Evolutionary conservation across 2,113 vertebrate genomes (phyloP).

Genomic region (Mesoclemmys tuberculata): DNA sequence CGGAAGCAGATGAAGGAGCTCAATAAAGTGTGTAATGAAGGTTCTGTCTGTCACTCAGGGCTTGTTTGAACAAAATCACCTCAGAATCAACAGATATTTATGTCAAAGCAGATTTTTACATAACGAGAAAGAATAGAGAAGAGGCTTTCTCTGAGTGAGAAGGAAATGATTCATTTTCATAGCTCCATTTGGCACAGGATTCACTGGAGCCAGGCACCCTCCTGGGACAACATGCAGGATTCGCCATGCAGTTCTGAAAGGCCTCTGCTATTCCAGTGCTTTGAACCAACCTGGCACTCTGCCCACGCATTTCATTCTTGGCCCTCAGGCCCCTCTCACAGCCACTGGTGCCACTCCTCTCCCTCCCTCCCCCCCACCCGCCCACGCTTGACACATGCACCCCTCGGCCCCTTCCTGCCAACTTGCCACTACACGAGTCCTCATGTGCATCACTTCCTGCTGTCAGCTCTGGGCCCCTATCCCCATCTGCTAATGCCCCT

Average conservation of each 20-base stretch:
- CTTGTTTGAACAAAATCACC: not conserved
- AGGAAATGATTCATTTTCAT: not conserved
- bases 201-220: not conserved
- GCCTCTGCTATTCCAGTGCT: not conserved
- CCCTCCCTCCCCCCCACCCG: no score
- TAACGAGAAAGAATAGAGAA: not conserved
- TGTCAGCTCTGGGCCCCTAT: not conserved
- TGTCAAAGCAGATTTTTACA: fast-evolving
- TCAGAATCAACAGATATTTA: not conserved
- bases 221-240: not conserved
- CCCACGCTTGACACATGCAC: not conserved
- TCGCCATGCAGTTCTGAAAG: not conserved
- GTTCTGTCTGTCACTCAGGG: not conserved
- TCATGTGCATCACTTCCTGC: not conserved
- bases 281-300: not conserved
- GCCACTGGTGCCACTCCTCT: not conserved
- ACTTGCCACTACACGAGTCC: not conserved
- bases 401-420: fast-evolving
- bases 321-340: not conserved
- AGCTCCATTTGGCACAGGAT: not conserved
- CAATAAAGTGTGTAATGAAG: not conserved
- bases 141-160: not conserved
- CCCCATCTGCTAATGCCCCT: not conserved
- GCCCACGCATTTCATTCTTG: fast-evolving
- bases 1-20: not conserved